Conservation (phyloP, 64 coral and sea anemone genomes). For the Catalaphyllia jardinei region DNA sequence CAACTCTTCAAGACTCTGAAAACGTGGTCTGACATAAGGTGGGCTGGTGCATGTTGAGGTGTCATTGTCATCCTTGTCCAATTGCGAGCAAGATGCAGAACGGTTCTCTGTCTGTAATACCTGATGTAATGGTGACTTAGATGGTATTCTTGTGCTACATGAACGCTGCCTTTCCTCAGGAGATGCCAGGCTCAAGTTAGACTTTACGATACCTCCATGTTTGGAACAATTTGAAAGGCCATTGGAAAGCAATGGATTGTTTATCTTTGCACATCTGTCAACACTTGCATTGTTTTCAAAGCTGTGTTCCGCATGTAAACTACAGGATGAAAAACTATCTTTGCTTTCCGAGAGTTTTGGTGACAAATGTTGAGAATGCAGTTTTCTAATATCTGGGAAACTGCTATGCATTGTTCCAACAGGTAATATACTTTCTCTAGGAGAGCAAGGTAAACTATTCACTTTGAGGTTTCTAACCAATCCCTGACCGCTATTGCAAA, state of each 20-base stretch:
- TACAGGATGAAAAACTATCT: constrained; percentile 35
- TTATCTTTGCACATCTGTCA: not conserved
- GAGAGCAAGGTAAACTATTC: constrained; percentile 25
- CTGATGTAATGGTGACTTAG: constrained; percentile 14
- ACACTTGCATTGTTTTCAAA: constrained; percentile 7
- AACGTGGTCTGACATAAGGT: constrained; percentile 54
- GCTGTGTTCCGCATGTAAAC: not conserved
- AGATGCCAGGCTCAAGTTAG: not conserved
- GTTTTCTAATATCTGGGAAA: constrained; percentile 46
- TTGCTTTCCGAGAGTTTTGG: not conserved
- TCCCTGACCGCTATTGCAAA: not conserved
- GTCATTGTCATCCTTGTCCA: constrained; percentile 20
- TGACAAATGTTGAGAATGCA: not conserved
- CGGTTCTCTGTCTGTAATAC: not conserved
- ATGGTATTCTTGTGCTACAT: not conserved
- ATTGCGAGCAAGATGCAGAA: constrained; percentile 14
- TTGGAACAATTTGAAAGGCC: not conserved
- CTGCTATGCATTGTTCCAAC: constrained; percentile 4
- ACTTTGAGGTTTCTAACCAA: constrained; percentile 34
- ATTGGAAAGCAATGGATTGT: not conserved
- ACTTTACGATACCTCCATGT: not conserved
- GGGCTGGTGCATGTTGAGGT: not conserved
- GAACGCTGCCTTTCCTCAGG: not conserved
- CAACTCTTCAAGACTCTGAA: constrained; percentile 63
- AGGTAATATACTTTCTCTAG: not conserved